A percentile compares a stretch with the other conserved stretches of the same genome.
Conservation (phyloP, 2,888 invertebrate genomes). For the Apamea epomidion region DNA sequence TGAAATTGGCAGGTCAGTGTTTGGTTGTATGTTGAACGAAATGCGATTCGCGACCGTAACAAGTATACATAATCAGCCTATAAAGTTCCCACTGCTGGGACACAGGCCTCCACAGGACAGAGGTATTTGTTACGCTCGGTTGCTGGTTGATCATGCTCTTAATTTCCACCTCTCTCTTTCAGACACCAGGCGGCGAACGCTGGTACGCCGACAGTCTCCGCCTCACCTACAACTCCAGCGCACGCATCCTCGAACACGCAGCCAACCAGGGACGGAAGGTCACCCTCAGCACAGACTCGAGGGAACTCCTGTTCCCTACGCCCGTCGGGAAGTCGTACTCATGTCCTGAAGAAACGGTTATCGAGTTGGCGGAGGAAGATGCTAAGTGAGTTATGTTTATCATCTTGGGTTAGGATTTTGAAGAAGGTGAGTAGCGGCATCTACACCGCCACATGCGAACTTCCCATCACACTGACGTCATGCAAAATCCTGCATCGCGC, state of each 20-base stretch:
- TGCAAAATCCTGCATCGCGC: too few relatives aligned
- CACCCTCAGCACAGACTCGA: constrained; percentile 89
- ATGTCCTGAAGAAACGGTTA: constrained; percentile 93
- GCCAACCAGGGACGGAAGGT: constrained; percentile 90
- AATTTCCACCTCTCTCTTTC: constrained; percentile 32
- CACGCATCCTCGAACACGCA: constrained; percentile 90
- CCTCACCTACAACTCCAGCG: constrained; percentile 93
- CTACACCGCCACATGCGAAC: too few relatives aligned
- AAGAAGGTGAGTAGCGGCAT: background rate
- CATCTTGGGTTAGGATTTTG: background rate
- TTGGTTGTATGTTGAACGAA: too few relatives aligned
- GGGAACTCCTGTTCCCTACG: constrained; percentile 94
- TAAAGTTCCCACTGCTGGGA: too few relatives aligned
- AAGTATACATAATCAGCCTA: too few relatives aligned
- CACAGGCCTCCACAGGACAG: too few relatives aligned
- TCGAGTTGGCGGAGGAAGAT: constrained; percentile 91
- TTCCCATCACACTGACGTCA: too few relatives aligned
- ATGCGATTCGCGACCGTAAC: too few relatives aligned
- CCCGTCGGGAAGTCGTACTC: constrained; percentile 96
- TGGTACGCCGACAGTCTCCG: constrained; percentile 96
- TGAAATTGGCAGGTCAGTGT: too few relatives aligned
- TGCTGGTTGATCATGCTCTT: background rate
- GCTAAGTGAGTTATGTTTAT: constrained; percentile 76
- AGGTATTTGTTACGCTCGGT: too few relatives aligned
- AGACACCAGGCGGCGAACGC: constrained; percentile 97